Percentiles rank a stretch among this genome's conserved stretches.
Conservation (phyloP, 2,797 vertebrate species). For the Dermochelys coriacea region DNA sequence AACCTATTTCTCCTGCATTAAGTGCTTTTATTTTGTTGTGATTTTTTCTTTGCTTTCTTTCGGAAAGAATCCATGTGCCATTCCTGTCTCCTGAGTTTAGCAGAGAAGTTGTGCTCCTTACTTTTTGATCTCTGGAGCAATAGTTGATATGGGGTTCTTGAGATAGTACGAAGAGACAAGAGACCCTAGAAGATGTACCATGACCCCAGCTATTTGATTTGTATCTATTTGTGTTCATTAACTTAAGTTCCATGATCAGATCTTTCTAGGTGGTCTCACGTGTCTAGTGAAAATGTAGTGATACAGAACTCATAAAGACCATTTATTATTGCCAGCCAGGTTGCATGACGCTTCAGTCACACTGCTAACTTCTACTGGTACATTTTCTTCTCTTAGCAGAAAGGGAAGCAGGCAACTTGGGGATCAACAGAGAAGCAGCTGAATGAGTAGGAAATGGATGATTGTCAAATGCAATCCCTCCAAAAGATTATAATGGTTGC, state of each 20-base stretch:
- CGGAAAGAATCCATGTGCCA: background rate
- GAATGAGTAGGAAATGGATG: background rate
- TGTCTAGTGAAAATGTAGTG: background rate
- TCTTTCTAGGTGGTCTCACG: background rate
- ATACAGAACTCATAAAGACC: background rate
- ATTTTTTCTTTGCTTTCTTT: background rate
- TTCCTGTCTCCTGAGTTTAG: background rate
- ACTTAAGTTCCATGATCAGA: background rate
- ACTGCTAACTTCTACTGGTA: background rate
- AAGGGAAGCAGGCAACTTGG: background rate
- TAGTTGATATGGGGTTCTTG: background rate
- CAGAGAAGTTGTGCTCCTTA: background rate
- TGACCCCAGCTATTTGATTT: background rate
- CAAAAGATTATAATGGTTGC: background rate
- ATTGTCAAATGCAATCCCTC: background rate
- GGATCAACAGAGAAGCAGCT: background rate
- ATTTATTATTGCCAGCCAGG: background rate
- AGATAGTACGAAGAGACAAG: background rate
- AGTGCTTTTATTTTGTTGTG: background rate
- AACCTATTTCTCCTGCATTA: background rate
- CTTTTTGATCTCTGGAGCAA: background rate
- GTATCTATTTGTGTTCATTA: background rate
- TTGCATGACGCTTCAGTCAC: background rate
- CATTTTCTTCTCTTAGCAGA: conserved; percentile 13
- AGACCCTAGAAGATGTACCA: background rate